phyloP scores from a whole-genome alignment of 2,113 vertebrate species.

The Marmota flaviventris region DNA sequence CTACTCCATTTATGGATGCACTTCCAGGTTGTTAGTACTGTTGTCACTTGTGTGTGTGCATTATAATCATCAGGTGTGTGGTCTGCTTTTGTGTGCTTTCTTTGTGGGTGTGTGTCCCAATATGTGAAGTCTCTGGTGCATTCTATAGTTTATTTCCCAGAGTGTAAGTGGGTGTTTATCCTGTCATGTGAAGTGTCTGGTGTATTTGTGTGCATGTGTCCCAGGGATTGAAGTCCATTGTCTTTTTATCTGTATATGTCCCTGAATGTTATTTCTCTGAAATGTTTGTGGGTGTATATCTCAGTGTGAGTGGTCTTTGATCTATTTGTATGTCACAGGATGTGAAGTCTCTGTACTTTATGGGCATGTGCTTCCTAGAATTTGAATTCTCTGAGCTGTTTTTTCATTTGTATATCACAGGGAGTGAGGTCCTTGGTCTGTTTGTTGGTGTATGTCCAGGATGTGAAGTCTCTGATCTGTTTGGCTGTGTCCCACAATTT shows the following conservation, averaged over 20 bases:
- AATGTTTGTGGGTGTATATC: background rate
- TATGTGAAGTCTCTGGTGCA: background rate
- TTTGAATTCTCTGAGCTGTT: constrained; percentile 55
- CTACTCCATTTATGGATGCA: background rate
- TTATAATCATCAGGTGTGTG: background rate
- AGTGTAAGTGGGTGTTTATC: background rate
- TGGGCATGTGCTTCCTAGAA: constrained; percentile 33
- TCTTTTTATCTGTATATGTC: background rate
- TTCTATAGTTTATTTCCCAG: background rate
- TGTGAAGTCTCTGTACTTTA: constrained; percentile 31
- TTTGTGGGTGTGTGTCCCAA: background rate
- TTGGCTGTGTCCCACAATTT: background rate
- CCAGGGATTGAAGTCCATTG: background rate
- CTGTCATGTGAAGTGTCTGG: background rate
- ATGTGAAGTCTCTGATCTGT: constrained; percentile 33
- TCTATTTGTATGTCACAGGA: constrained; percentile 43
- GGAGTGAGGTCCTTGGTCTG: background rate
- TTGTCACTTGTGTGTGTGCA: background rate
- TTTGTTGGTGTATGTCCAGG: background rate
- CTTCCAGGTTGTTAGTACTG: background rate
- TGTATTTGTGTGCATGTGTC: constrained; percentile 27
- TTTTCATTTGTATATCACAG: background rate
- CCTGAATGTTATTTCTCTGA: constrained; percentile 55
- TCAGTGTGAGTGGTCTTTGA: background rate
- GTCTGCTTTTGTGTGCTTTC: background rate